Evolutionary conservation across 2,113 vertebrate genomes (phyloP).

Genomic region (Sylvietta virens): DNA sequence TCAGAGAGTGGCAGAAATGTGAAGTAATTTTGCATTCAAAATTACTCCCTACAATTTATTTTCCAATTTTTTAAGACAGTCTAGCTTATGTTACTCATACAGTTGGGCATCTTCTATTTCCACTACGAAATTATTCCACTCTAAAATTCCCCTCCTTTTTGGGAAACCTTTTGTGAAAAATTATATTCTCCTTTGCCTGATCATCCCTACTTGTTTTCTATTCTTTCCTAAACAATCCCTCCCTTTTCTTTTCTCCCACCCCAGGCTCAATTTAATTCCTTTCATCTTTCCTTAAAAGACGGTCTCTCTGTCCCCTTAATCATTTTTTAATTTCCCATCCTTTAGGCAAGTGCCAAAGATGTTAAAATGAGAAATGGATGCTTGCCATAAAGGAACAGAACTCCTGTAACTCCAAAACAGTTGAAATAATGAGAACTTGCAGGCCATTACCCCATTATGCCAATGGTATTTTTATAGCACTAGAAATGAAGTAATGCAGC

Average conservation of each 20-base stretch:
- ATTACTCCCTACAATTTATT: neutral
- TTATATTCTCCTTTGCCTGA: neutral
- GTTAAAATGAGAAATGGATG: constrained; percentile 48
- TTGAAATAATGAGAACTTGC: constrained; percentile 46
- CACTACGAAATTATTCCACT: neutral
- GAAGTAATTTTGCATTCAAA: neutral
- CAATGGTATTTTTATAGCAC: constrained; percentile 45
- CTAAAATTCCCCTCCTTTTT: neutral
- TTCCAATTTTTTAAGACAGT: neutral
- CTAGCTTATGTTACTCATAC: neutral
- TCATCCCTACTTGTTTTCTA: neutral
- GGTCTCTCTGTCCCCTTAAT: constrained; percentile 22
- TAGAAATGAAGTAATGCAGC: constrained; percentile 39
- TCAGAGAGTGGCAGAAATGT: neutral
- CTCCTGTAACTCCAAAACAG: constrained; percentile 20
- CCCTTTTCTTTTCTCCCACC: neutral
- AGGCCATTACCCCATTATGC: constrained; percentile 18
- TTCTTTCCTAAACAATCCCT: neutral
- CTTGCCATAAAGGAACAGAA: constrained; percentile 53
- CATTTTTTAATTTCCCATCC: constrained; percentile 58
- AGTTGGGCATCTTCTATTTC: neutral
- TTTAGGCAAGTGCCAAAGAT: constrained; percentile 49
- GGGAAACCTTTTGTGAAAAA: neutral
- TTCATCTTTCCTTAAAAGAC: constrained; percentile 55
- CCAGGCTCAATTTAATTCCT: constrained; percentile 11